Base-by-base conservation (phyloP, 2,113 vertebrate genomes). In the Pangasianodon hypophthalmus region DNA sequence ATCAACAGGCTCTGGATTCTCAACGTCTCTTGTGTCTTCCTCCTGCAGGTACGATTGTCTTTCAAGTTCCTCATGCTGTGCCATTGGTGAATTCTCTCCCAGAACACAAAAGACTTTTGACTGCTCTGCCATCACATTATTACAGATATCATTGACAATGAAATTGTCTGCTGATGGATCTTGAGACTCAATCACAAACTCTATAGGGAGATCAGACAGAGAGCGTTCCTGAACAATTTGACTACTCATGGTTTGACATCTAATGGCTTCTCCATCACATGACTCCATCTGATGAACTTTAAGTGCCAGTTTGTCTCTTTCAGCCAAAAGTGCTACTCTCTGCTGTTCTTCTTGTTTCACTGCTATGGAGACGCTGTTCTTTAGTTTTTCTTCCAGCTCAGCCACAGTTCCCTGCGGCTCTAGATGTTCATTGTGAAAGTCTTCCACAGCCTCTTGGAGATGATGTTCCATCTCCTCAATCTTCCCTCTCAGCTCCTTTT, bases 401-500 rank as follows among this genome's bases (percentile, higher is more conserved):
- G 88, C 75, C 0, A 97, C 79, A 21, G 87, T 93, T 83, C 93
- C 94, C 64, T 93, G 93, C 50, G 97, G 94, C 21, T 95, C 93
- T 67, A 91, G 92, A 84, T 94, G 94, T 92, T 98, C 97, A 1
- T 67, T 90, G 19, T 95, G 95, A 90, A 92, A 95, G 85, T 97
- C 96, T 0, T 87, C 89, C 1, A 90, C 86, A 0, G 95, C 93
- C 24, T 93, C 95, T 87, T 93, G 92, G 1, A 97, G 95, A 64
- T 92, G 91, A 79, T 91, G 90, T 91, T 95, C 95, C 69, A 94
- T 69, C 85, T 95, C 90, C 19, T 95, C 86, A 0, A 97, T 92
- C 90, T 94, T 93, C 71, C 89, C 88, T 92, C 90, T 95, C 1
- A 98, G 95, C 18, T 92, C 91, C 1, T 94, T 92, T 18, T 94